phyloP scores from a whole-genome alignment of 2,888 invertebrate species.

The Abrostola triplasia region DNA sequence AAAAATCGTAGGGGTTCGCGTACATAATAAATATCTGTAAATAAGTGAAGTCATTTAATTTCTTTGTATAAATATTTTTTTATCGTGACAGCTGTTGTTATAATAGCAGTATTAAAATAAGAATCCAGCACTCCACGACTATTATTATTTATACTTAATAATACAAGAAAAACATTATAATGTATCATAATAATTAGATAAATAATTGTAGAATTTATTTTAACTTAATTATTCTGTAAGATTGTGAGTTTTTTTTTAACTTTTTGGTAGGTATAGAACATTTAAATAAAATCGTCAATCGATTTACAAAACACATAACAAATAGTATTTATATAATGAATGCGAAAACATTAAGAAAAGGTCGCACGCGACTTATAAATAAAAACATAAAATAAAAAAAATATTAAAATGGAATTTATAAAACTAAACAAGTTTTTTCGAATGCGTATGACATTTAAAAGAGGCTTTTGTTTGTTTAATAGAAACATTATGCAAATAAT shows the following conservation, averaged over 20 bases:
- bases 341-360: not conserved
- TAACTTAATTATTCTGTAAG: not conserved
- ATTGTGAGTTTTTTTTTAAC: not conserved
- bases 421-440: conserved; percentile 29
- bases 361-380: conserved; percentile 10
- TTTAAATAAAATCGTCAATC: not conserved
- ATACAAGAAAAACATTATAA: too few relatives aligned
- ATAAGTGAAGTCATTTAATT: too few relatives aligned
- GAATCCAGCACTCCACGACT: too few relatives aligned
- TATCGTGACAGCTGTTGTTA: not conserved
- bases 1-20: too few relatives aligned
- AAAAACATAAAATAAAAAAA: conserved; percentile 6
- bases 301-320: not conserved
- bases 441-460: conserved; percentile 46
- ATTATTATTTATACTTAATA: too few relatives aligned
- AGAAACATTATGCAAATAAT: conserved; percentile 58
- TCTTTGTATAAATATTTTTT: too few relatives aligned
- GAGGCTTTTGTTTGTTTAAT: conserved; percentile 53
- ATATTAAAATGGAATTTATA: not conserved
- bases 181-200: too few relatives aligned
- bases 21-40: too few relatives aligned
- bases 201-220: not conserved
- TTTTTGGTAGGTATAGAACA: too few relatives aligned
- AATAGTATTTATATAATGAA: not conserved
- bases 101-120: not conserved